Conservation (phyloP, 2,797 vertebrate species). For the Oreonectes daqikongensis region DNA sequence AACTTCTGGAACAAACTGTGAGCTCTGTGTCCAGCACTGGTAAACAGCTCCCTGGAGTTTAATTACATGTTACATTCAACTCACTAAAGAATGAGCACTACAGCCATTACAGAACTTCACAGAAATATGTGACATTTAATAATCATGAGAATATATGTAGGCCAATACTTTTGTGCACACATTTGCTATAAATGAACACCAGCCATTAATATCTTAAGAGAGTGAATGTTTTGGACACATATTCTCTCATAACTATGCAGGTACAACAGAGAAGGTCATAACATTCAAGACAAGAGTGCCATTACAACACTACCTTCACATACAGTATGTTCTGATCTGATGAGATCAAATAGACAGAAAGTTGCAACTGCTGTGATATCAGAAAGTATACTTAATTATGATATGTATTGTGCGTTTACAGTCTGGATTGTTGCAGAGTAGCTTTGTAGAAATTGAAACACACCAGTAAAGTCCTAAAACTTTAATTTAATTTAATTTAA, state of each 20-base stretch:
- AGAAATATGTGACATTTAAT: too few relatives aligned
- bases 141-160: too few relatives aligned
- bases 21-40: conserved; percentile 13
- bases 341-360: neutral
- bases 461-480: neutral
- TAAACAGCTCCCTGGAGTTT: conserved; percentile 35
- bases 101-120: neutral
- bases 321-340: neutral
- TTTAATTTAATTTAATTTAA: too few relatives aligned
- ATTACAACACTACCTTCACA: neutral
- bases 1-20: conserved; percentile 37
- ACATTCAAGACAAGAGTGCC: neutral
- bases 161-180: neutral
- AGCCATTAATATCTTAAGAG: neutral
- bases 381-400: too few relatives aligned
- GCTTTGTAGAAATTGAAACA: too few relatives aligned
- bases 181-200: neutral
- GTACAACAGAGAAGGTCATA: conserved; percentile 13
- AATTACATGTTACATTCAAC: conserved; percentile 42
- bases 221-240: conserved; percentile 9
- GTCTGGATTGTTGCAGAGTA: too few relatives aligned
- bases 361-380: neutral
- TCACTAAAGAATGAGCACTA: conserved; percentile 1
- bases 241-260: neutral
- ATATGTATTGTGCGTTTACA: too few relatives aligned